Conservation (phyloP, 2,888 invertebrate genomes). For the Pinctada fucata region DNA sequence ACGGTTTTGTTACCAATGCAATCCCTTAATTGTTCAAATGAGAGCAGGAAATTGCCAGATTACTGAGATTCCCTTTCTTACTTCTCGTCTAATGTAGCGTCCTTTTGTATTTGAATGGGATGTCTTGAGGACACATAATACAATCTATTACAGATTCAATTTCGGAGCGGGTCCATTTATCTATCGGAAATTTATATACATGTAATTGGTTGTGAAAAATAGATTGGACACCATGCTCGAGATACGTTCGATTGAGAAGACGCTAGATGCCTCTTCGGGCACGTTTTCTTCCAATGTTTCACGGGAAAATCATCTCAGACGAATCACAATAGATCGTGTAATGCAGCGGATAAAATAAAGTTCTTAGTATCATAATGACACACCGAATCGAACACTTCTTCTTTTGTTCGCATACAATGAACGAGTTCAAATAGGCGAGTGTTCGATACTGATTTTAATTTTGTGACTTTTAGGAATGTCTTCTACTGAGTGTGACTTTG, state of each 20-base stretch:
- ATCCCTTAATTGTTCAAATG: too few relatives aligned
- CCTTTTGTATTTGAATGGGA: not conserved
- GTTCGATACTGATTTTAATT: too few relatives aligned
- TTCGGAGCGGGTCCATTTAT: not conserved
- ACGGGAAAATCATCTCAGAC: not conserved
- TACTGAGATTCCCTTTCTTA: too few relatives aligned
- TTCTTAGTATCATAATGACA: not conserved
- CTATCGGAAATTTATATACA: not conserved
- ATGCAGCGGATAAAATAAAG: not conserved
- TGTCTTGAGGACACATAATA: not conserved
- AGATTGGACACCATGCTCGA: not conserved
- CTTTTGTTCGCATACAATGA: too few relatives aligned
- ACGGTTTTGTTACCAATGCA: not conserved
- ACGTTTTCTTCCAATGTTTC: not conserved
- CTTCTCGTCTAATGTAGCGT: not conserved
- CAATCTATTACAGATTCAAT: not conserved
- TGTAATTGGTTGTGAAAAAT: constrained; percentile 4
- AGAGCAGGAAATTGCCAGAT: too few relatives aligned
- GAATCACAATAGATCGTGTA: not conserved
- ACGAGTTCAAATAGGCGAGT: too few relatives aligned
- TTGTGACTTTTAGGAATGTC: too few relatives aligned
- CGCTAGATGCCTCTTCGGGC: not conserved
- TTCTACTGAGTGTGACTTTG: too few relatives aligned
- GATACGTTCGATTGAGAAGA: not conserved
- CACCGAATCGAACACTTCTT: not conserved